A percentile compares a stretch with the other conserved stretches of the same genome.
These are phyloP conservation scores for Arctia plantaginis DNA, from an alignment of 2,888 invertebrate genomes.

Conservation along the genomic window DNA sequence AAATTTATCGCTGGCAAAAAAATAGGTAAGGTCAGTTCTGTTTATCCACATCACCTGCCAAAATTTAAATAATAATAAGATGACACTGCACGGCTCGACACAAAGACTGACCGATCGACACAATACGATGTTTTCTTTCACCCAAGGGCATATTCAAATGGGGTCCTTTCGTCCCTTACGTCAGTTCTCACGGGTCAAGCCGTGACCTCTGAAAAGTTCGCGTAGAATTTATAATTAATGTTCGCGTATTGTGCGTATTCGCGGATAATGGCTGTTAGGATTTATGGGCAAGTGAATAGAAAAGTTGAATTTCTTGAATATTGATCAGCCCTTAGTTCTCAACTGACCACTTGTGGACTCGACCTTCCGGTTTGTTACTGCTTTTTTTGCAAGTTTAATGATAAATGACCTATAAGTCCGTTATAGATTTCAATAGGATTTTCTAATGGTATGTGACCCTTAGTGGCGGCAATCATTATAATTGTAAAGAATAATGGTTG, in stretches of 20 bases:
- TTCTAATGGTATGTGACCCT: slow-evolving; percentile 28
- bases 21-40: slow-evolving; percentile 77
- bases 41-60: slow-evolving; percentile 77
- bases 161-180: slow-evolving; percentile 68
- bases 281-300: slow-evolving; percentile 72
- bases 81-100: slow-evolving; percentile 68
- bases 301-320: slow-evolving; percentile 84
- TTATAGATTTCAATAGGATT: slow-evolving; percentile 37
- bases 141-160: slow-evolving; percentile 83
- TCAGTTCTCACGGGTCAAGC: slow-evolving; percentile 85
- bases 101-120: slow-evolving; percentile 69
- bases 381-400: slow-evolving; percentile 39
- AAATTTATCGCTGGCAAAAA: slow-evolving; percentile 48
- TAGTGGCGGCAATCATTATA: background rate
- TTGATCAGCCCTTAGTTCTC: slow-evolving; percentile 74
- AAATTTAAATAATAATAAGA: slow-evolving; percentile 80
- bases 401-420: slow-evolving; percentile 50
- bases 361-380: slow-evolving; percentile 69
- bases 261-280: slow-evolving; percentile 75
- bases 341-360: slow-evolving; percentile 66
- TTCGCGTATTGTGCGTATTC: slow-evolving; percentile 73
- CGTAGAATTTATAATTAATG: slow-evolving; percentile 85
- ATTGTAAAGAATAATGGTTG: background rate
- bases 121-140: slow-evolving; percentile 80
- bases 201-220: slow-evolving; percentile 77